These are phyloP conservation scores for Scolanthus callimorphus DNA, from an alignment of 92 coral and sea anemone species.

Conservation along the genomic window DNA sequence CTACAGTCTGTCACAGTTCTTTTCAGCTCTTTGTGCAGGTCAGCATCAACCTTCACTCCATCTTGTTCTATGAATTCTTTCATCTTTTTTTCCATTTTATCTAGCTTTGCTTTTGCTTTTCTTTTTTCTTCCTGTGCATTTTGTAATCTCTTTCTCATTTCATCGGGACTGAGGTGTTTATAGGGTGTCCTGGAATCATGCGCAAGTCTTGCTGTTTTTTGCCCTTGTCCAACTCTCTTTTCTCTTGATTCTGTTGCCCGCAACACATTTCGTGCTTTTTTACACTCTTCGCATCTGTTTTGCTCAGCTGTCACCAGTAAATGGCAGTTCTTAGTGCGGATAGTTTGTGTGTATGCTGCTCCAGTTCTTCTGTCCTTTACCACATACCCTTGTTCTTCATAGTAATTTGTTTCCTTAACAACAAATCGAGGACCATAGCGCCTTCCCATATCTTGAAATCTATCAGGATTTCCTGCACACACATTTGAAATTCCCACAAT, in stretches of 20 bases:
- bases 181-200: conserved; percentile 5
- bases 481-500: conserved; percentile 7
- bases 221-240: not conserved
- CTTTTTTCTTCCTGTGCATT: conserved; percentile 9
- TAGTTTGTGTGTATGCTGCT: not conserved
- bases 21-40: not conserved
- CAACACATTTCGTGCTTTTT: not conserved
- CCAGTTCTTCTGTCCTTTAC: not conserved
- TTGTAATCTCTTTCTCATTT: not conserved
- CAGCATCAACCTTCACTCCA: conserved; percentile 2
- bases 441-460: not conserved
- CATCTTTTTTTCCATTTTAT: not conserved
- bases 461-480: conserved; percentile 8
- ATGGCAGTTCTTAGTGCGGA: not conserved
- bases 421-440: not conserved
- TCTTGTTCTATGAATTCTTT: not conserved
- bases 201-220: not conserved
- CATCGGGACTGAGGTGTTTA: not conserved
- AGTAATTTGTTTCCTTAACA: not conserved
- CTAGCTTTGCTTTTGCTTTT: not conserved
- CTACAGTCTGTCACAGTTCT: not conserved
- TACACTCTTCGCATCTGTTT: not conserved
- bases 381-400: not conserved
- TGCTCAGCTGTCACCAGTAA: not conserved
- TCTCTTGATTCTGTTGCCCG: not conserved